Evolutionary conservation across 2,797 vertebrate species (phyloP), one percentile per base, ranked within the genome.

Genomic region (Sebastiscus tertius): DNA sequence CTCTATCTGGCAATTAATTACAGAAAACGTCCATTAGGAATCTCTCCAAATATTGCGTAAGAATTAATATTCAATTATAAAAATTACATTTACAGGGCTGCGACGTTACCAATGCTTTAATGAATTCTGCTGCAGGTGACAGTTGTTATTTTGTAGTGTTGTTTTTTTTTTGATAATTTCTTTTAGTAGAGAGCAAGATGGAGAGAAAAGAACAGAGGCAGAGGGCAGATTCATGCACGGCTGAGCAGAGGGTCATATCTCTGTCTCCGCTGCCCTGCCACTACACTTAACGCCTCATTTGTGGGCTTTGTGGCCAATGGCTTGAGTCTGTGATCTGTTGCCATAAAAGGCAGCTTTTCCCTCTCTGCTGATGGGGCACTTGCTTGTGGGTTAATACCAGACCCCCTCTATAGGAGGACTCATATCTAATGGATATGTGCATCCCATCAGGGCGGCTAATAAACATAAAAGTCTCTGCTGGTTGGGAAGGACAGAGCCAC

Each of bases 41-140:
- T 88, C 94, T 93, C 81, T 86, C 49, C 89, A 94, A 96, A 96
- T 95, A 95, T 96, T 95, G 90, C 87, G 83, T 89, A 88, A 97
- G 95, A 96, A 97, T 97, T 96, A 96, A 95, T 96, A 96, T 96
- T 96, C 95, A 96, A 95, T 97, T 96, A 96, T 93, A 97, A 94
- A 96, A 95, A 96, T 96, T 95, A 94, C 91, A 80, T 95, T 95
- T 96, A 95, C 93, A 92, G 86, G 93, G 69, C 88, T 89, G 88
- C 90, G 89, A 93, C 94, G 71, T 93, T 87, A 95, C 93, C 94
- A 92, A 93, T 91, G 93, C 90, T 95, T 94, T 96, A 96, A 96
- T 97, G 94, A 96, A 95, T 96, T 95, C 89, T 91, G 92, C 96
- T 97, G 94, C 95, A 96, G 95, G 93, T 96, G 96, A 96, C 94